phyloP scores from a whole-genome alignment of 2,797 vertebrate species.

The Thripadectes ignobilis region DNA sequence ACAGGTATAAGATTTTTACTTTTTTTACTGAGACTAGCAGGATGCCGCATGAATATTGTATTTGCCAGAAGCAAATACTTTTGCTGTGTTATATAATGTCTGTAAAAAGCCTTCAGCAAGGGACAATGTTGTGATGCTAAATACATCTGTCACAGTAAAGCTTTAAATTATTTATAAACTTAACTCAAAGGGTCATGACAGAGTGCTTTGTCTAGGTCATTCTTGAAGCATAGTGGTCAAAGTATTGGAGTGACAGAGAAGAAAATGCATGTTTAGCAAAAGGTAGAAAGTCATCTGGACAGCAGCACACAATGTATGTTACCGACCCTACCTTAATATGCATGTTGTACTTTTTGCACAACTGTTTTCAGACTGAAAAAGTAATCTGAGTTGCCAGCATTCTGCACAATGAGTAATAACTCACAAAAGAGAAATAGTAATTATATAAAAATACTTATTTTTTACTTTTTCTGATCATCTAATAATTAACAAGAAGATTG shows the following conservation, averaged over 20 bases:
- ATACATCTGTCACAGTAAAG: neutral
- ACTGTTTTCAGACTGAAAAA: neutral
- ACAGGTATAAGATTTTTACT: neutral
- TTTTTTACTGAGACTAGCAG: neutral
- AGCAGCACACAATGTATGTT: neutral
- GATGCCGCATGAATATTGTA: neutral
- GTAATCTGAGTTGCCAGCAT: neutral
- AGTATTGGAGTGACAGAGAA: neutral
- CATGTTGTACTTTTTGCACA: neutral
- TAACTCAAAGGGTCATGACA: neutral
- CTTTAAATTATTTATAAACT: neutral
- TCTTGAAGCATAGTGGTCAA: neutral
- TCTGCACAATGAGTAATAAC: neutral
- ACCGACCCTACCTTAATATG: neutral
- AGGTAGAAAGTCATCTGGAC: neutral
- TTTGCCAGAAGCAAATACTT: neutral
- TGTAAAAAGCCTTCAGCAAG: neutral
- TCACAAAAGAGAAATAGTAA: neutral
- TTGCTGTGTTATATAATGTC: neutral
- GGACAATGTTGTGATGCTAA: neutral
- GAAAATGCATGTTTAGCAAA: neutral
- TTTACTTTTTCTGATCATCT: neutral
- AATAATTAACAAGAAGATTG: neutral
- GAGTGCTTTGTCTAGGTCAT: neutral
- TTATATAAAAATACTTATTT: neutral